phyloP scores from a whole-genome alignment of 2,113 vertebrate genomes.

The Paratilapia polleni region DNA sequence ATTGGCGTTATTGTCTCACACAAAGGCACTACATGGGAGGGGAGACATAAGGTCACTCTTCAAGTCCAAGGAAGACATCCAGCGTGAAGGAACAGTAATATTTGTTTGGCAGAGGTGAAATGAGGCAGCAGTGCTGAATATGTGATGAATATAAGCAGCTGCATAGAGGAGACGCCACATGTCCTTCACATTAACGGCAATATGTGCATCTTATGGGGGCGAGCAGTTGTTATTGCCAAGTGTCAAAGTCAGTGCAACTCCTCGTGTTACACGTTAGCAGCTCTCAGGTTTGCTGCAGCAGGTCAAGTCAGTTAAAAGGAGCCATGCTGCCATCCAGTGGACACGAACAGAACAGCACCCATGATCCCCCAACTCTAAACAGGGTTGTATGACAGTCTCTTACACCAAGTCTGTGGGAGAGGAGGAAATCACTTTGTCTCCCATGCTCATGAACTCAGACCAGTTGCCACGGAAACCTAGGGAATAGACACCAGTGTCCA shows the following conservation, averaged over 20 bases:
- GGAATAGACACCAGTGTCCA: constrained; percentile 89
- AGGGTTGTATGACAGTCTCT: constrained; percentile 2
- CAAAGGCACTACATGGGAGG: constrained; percentile 52
- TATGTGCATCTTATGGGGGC: constrained; percentile 14
- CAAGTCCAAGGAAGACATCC: constrained; percentile 13
- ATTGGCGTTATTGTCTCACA: background rate
- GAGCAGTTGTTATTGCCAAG: constrained; percentile 35
- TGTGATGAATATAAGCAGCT: background rate
- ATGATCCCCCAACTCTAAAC: background rate
- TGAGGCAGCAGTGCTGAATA: constrained; percentile 2
- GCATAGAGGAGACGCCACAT: constrained; percentile 31
- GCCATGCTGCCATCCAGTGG: constrained; percentile 67
- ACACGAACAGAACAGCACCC: constrained; percentile 7
- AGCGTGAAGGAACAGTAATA: background rate
- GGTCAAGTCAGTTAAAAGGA: background rate
- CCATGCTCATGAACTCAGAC: constrained; percentile 89
- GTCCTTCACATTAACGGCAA: constrained; percentile 23
- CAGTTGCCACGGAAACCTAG: constrained; percentile 89
- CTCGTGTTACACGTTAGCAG: background rate
- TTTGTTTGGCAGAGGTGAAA: constrained; percentile 7
- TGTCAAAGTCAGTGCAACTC: constrained; percentile 26
- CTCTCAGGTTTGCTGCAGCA: background rate
- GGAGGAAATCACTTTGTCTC: constrained; percentile 26
- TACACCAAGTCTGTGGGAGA: constrained; percentile 84
- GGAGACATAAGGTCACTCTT: constrained; percentile 14